A percentile compares a stretch with the other conserved stretches of the same genome.
Conservation (phyloP, 2,797 vertebrate species). For the Hylomyscus alleni region DNA sequence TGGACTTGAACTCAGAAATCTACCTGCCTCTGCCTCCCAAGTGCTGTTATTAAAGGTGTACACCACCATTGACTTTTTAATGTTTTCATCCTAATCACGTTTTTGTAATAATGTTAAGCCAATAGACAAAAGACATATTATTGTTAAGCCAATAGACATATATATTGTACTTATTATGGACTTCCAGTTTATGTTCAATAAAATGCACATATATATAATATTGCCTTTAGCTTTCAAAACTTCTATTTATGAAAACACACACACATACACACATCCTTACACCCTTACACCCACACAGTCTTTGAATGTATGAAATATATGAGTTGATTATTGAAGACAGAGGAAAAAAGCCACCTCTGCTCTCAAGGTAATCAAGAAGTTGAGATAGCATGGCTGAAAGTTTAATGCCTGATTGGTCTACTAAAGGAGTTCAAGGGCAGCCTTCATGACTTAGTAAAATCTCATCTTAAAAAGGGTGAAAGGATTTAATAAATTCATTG, state of each 20-base stretch:
- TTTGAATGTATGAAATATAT: not conserved
- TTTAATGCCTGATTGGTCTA: not conserved
- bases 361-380: not conserved
- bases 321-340: not conserved
- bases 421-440: not conserved
- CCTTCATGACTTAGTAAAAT: not conserved
- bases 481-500: too few relatives aligned
- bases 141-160: not conserved
- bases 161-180: too few relatives aligned
- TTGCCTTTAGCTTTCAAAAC: constrained; percentile 73
- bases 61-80: constrained; percentile 65
- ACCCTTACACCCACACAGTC: not conserved
- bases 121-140: not conserved
- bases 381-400: not conserved
- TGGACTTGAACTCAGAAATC: too few relatives aligned
- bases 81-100: not conserved
- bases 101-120: not conserved
- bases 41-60: too few relatives aligned
- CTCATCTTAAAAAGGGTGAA: not conserved
- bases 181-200: not conserved
- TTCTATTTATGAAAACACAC: constrained; percentile 51
- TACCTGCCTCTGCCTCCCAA: too few relatives aligned
- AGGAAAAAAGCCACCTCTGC: not conserved
- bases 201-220: not conserved
- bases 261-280: not conserved